These are phyloP conservation scores for Scaptomyza polygonia DNA, from an alignment of 2,888 invertebrate genomes.

Conservation along the genomic window DNA sequence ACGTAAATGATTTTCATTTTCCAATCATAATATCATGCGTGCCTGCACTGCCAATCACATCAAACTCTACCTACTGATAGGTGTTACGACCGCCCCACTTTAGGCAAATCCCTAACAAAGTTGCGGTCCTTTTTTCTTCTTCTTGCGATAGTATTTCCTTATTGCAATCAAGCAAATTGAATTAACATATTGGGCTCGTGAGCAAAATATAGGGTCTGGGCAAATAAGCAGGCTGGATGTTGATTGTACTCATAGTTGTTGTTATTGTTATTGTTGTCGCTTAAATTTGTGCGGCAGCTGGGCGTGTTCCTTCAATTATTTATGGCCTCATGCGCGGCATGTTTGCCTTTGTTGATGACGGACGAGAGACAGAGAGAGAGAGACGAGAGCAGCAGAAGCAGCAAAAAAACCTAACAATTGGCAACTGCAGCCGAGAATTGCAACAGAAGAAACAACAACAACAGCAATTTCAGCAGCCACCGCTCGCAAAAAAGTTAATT, in stretches of 20 bases:
- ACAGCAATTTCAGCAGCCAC: constrained; percentile 21
- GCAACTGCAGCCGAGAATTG: constrained; percentile 34
- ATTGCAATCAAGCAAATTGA: constrained; percentile 73
- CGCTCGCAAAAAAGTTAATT: constrained; percentile 75
- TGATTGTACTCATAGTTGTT: constrained; percentile 33
- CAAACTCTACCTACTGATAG: constrained; percentile 33
- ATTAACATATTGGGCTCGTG: constrained; percentile 65
- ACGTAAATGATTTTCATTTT: constrained; percentile 79
- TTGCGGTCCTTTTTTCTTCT: constrained; percentile 29
- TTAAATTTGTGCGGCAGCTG: constrained; percentile 53
- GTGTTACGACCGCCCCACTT: constrained; percentile 6
- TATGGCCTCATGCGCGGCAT: constrained; percentile 62
- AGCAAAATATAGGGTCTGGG: constrained; percentile 20
- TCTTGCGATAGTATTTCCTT: constrained; percentile 16
- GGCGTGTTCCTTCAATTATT: constrained; percentile 62
- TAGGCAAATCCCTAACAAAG: constrained; percentile 20
- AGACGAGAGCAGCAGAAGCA: constrained; percentile 14
- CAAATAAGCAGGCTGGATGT: constrained; percentile 34
- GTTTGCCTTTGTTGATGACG: constrained; percentile 72
- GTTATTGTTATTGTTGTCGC: constrained; percentile 32
- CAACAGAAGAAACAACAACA: constrained; percentile 31
- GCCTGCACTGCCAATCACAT: constrained; percentile 66
- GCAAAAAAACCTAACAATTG: constrained; percentile 58
- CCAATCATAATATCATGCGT: constrained; percentile 78
- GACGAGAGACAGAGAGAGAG: too few relatives aligned